Evolutionary conservation across 2,888 invertebrate genomes (phyloP).

Genomic region (Meandrusa payeni): DNA sequence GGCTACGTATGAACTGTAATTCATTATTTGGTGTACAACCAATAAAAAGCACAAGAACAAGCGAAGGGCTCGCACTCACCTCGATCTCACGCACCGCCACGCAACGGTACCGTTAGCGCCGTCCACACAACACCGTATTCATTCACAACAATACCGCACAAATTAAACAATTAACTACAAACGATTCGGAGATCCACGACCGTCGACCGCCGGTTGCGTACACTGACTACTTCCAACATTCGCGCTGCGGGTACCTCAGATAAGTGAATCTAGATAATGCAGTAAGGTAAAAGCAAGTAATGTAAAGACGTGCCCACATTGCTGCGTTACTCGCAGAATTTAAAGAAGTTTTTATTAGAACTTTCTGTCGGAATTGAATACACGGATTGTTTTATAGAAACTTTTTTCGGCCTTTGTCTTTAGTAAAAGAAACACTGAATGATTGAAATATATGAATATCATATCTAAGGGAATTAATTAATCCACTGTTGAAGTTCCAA

Average conservation of each 20-base stretch:
- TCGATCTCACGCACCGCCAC: constrained; percentile 19
- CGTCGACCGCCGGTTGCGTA: constrained; percentile 51
- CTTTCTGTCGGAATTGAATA: too few species aligned
- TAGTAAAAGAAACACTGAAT: too few species aligned
- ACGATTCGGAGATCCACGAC: constrained; percentile 39
- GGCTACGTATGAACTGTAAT: not conserved
- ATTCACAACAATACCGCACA: constrained; percentile 36
- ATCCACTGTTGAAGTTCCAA: too few species aligned
- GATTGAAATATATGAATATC: too few species aligned
- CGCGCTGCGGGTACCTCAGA: constrained; percentile 51
- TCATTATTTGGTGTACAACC: not conserved
- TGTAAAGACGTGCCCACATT: constrained; percentile 37
- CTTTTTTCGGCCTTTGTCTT: too few species aligned
- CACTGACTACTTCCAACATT: constrained; percentile 52
- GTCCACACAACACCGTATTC: constrained; percentile 31
- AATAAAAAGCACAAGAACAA: not conserved
- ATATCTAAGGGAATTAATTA: too few species aligned
- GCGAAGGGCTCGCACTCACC: constrained; percentile 16
- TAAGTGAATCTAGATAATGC: constrained; percentile 72
- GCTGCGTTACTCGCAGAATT: too few species aligned
- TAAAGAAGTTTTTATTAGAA: too few species aligned
- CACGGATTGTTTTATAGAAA: too few species aligned
- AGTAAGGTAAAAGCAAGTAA: constrained; percentile 52
- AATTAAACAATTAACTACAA: constrained; percentile 26
- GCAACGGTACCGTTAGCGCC: constrained; percentile 28